These are phyloP conservation scores for Vireo altiloquus DNA, from an alignment of 2,113 vertebrate species.

Conservation along the genomic window DNA sequence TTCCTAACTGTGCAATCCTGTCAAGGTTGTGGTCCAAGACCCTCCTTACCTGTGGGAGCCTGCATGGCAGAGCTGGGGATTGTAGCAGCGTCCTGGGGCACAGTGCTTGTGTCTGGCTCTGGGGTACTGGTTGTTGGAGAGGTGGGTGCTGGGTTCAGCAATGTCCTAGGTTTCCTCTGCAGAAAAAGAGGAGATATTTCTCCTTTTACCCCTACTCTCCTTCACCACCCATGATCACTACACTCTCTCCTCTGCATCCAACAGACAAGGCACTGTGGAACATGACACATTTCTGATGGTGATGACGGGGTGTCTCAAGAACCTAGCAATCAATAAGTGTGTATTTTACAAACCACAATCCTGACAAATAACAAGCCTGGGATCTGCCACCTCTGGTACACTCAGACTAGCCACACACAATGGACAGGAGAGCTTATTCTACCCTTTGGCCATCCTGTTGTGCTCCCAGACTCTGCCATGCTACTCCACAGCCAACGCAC, in stretches of 20 bases:
- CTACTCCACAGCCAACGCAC: not conserved
- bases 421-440: not conserved
- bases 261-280: constrained; percentile 45
- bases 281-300: constrained; percentile 42
- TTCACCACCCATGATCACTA: not conserved
- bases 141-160: constrained; percentile 88
- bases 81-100: constrained; percentile 94
- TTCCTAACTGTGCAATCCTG: not conserved
- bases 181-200: constrained; percentile 72
- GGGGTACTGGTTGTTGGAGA: constrained; percentile 98
- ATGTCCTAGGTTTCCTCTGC: constrained; percentile 92
- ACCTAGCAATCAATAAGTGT: not conserved
- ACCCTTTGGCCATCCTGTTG: not conserved
- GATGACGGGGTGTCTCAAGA: constrained; percentile 35
- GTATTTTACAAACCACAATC: not conserved
- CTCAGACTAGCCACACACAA: not conserved
- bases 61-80: constrained; percentile 96
- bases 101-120: constrained; percentile 97
- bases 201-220: constrained; percentile 54
- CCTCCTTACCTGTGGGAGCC: constrained; percentile 91
- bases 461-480: not conserved
- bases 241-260: constrained; percentile 47
- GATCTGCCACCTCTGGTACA: not conserved
- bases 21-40: not conserved
- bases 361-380: not conserved